phyloP scores from a whole-genome alignment of 2,888 invertebrate species.

The Orthosia cruda region DNA sequence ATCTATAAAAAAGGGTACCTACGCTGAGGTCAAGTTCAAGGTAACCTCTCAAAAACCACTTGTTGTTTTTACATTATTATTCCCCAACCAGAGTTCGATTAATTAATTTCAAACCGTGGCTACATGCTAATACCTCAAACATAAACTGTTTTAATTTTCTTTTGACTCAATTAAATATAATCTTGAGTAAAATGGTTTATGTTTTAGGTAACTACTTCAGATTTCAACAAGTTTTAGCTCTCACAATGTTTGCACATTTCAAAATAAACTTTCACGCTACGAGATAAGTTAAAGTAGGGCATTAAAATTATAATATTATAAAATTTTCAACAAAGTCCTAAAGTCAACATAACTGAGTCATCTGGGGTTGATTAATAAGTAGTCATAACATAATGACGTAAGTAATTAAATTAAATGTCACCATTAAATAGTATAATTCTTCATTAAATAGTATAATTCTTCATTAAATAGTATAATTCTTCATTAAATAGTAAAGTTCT shows the following conservation, averaged over 20 bases:
- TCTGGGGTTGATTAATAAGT: conserved; percentile 3
- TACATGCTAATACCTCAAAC: conserved; percentile 7
- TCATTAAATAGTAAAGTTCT: no score
- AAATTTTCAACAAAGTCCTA: conserved; percentile 14
- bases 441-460: no score
- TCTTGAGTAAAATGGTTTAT: neutral
- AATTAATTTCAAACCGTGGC: conserved; percentile 7
- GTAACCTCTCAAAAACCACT: conserved; percentile 19
- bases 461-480: no score
- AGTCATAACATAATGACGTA: conserved; percentile 5
- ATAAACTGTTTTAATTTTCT: neutral
- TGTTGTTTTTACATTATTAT: conserved; percentile 14
- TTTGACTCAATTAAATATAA: conserved; percentile 1
- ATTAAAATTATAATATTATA: neutral
- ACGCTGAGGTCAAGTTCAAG: conserved; percentile 31
- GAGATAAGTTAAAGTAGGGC: neutral
- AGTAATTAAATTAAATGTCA: conserved; percentile 19
- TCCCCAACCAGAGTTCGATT: conserved; percentile 2
- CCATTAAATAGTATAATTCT: no score
- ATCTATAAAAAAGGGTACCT: neutral
- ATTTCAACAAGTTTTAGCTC: conserved; percentile 25
- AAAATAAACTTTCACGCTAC: conserved; percentile 1
- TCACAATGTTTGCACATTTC: conserved; percentile 6
- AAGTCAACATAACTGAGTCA: conserved; percentile 25
- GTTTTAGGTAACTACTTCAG: neutral